Conservation (phyloP, 2,888 invertebrate genomes). For the Calameuta pallipes region DNA sequence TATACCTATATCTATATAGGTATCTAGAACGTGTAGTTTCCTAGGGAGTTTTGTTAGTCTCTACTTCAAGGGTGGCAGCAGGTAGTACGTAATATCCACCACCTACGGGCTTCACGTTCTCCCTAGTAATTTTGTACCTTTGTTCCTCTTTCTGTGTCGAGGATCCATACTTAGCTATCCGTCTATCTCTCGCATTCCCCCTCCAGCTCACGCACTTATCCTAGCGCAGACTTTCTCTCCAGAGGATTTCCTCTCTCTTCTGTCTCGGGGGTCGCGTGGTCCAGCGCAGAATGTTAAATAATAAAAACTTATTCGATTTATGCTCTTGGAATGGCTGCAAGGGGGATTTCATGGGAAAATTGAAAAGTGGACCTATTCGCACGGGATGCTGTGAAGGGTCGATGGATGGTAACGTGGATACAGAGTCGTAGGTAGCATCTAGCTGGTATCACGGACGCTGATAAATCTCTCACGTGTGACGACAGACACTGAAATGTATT, state of each 20-base stretch:
- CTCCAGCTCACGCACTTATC: not conserved
- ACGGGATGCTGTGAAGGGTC: not conserved
- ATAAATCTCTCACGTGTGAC: not conserved
- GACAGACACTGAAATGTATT: not conserved
- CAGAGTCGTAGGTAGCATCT: not conserved
- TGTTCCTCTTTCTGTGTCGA: conserved; percentile 9
- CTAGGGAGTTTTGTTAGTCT: not conserved
- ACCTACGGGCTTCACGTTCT: not conserved
- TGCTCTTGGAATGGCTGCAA: conserved; percentile 21
- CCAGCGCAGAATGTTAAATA: conserved; percentile 38
- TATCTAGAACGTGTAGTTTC: not conserved
- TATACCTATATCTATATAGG: not conserved
- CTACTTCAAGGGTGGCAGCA: not conserved
- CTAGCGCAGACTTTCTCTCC: not conserved
- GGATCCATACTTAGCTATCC: conserved; percentile 18
- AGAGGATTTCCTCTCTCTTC: not conserved
- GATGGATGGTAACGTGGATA: not conserved
- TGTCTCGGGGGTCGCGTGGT: not conserved
- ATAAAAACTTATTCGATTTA: conserved; percentile 54
- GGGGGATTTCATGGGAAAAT: conserved; percentile 35
- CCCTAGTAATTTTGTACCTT: not conserved
- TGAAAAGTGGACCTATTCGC: conserved; percentile 44
- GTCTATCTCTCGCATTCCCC: not conserved
- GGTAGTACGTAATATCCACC: not conserved
- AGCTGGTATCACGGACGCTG: not conserved